Percentiles rank a stretch among this genome's conserved stretches.
phyloP scores from a whole-genome alignment of 2,113 vertebrate species.

The Asarcornis scutulata region DNA sequence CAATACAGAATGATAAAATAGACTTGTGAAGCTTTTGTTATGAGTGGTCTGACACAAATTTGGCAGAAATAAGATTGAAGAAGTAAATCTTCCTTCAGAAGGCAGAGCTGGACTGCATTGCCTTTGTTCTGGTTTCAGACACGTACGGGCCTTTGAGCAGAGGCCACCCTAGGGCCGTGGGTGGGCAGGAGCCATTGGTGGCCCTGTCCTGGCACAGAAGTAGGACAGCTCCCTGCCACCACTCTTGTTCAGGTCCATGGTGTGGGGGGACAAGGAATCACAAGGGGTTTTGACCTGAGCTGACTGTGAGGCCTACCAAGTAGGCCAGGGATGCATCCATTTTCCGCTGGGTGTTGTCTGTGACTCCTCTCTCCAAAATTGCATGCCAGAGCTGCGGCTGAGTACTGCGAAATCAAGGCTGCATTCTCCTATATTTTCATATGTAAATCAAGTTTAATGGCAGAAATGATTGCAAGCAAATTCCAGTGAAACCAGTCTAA shows the following conservation, averaged over 20 bases:
- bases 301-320: neutral
- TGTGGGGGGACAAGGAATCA: rapidly evolving
- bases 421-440: neutral
- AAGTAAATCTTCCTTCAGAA: neutral
- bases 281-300: neutral
- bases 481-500: neutral
- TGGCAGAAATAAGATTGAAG: neutral
- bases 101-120: neutral
- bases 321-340: rapidly evolving
- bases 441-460: neutral
- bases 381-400: neutral
- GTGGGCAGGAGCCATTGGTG: neutral
- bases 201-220: neutral
- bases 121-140: neutral
- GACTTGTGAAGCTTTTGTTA: neutral
- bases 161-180: rapidly evolving
- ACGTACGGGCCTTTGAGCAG: neutral
- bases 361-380: neutral
- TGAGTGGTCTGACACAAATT: neutral
- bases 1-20: neutral
- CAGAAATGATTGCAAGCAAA: neutral
- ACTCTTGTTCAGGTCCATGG: rapidly evolving
- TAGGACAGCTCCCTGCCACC: neutral
- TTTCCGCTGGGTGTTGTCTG: rapidly evolving
- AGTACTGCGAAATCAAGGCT: neutral